Evolutionary conservation across 2,797 vertebrate species (phyloP), one percentile per base, ranked within the genome.

Genomic region (Paguma larvata): DNA sequence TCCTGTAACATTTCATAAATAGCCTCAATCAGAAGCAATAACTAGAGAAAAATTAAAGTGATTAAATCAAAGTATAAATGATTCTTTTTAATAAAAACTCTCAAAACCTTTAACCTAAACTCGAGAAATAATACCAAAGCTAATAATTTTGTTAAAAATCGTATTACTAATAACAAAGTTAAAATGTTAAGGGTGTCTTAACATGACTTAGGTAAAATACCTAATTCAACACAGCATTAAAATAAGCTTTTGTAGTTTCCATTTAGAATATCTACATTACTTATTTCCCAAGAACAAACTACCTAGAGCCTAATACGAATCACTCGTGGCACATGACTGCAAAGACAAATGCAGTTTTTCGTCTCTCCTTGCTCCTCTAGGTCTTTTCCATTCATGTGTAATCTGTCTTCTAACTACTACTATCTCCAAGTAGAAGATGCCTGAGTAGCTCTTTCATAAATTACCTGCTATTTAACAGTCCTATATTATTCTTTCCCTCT

Each of bases 1-100:
- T 34, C 41, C 15, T 85, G 10, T 67, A 59, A 53, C 10, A 65
- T 87, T 90, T 59, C 19, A 92, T 30, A 86, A 65, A 27, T 32
- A 83, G 15, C 3, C 30, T 91, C 21, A 70, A 83, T 78, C 34
- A 89, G 72, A 87, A 88, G 38, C 14, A 80, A 34, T 70, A 87
- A 46, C 70, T 63, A 92, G 6, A 92, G 14, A 86, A 85, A 94
- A 91, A 63, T 44, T 77, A 96, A 92, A 21, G 3, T 78, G 14
- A 89, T 46, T 87, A 73, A 63, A 44, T 89, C 65, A 85, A 95
- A 95, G 34, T 30, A 87, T 93, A 92, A 84, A 89, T 86, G 2
- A 73, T 67, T 51, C 8, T 72, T 96, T 94, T 53, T 21, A 84
- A 84, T 68, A 95, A 85, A 85, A 75, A 34, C 2, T 51, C 44